Percentiles rank a stretch among this genome's conserved stretches.
These are phyloP conservation scores for Pycnonotus jocosus DNA, from an alignment of 2,113 vertebrate species.

Conservation along the genomic window DNA sequence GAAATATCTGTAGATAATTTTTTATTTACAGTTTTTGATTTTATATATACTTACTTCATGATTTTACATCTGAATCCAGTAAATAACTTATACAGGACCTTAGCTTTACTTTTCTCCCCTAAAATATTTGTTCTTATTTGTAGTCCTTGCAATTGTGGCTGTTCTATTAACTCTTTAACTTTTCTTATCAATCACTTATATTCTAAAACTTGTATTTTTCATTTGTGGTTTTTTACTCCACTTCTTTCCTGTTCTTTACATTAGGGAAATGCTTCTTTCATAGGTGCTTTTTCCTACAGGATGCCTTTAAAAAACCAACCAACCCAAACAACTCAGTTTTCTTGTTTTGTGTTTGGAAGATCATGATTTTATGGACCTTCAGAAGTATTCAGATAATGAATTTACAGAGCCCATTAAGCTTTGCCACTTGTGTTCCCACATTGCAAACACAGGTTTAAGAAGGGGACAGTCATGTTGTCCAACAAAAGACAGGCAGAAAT, in stretches of 20 bases:
- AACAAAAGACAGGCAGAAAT: background rate
- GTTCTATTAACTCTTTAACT: background rate
- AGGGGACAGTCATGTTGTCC: background rate
- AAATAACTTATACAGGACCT: background rate
- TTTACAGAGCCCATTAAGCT: background rate
- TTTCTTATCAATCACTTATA: background rate
- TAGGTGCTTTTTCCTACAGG: background rate
- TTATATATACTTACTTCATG: background rate
- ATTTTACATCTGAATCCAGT: background rate
- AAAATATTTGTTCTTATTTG: background rate
- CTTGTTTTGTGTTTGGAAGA: background rate
- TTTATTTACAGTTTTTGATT: background rate
- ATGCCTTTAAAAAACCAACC: background rate
- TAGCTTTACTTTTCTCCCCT: background rate
- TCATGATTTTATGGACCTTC: background rate
- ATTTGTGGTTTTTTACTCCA: background rate
- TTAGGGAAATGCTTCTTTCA: background rate
- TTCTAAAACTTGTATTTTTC: background rate
- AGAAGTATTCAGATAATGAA: background rate
- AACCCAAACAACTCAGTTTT: background rate
- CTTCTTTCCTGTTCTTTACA: background rate
- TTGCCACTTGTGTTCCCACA: background rate
- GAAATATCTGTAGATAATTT: background rate
- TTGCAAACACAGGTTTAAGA: background rate
- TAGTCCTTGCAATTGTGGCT: background rate